Evolutionary conservation across 1,140 invertebrate species (phyloP), one percentile per base, ranked within the genome.

Genomic region (Drosophila bocqueti): DNA sequence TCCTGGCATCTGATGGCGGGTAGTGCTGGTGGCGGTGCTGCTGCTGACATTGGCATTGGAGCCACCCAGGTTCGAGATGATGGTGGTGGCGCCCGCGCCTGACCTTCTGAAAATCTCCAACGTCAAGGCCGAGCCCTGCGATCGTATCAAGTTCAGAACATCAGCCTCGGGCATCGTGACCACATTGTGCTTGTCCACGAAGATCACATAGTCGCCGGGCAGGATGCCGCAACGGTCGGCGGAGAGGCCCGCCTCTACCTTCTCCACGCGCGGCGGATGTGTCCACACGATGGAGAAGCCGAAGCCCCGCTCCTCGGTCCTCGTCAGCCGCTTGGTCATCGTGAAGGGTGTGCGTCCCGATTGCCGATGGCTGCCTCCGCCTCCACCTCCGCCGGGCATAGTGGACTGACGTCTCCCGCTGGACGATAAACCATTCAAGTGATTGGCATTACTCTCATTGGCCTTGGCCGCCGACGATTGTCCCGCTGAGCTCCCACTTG

Each of bases 261-360:
- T 93, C 86, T 98, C 97, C 24, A 98, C 96, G 13, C 97, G 95
- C n/a, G 96, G 97, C 18, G 98, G 98, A 85, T 97, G 96, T 4
- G 97, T 97, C 96, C 97, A 98, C 2, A 97, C 96, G n/a, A 98
- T 96, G 6, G 97, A 97, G 93, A 98, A 98, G 2, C 96, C 97
- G 89, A 96, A 97, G 8, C 96, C 95, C 29, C 94, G 94, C 54
- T 95, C 94, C 3, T 94, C 92, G 9, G 94, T 94, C 36, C 95
- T 93, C 9, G 94, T 93, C 52, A 96, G 79, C 76, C 94, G 95
- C 84, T 96, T 96, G 34, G 96, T 97, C 50, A 95, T 95, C 4
- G 96, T 97, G 85, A 97, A 97, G 0, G 97, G 96, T 2, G 97
- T 97, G 67, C 96, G 94, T n/a, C 97, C 97, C 55, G 60, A 18